Evolutionary conservation across 2,888 invertebrate species (phyloP).

Genomic region (Ochropleura leucogaster): DNA sequence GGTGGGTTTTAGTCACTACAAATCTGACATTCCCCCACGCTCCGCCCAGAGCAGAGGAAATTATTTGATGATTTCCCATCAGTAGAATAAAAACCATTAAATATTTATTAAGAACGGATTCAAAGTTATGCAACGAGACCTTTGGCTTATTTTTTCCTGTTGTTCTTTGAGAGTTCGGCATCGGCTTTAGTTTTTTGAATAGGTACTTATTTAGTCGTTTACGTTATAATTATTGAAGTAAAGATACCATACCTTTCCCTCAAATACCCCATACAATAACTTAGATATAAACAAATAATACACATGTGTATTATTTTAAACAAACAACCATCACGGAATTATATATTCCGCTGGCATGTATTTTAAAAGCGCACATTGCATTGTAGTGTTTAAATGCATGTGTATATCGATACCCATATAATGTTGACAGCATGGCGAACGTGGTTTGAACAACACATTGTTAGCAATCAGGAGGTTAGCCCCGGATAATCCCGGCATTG

Average conservation of each 20-base stretch:
- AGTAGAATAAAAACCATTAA: neutral
- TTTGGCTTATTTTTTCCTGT: neutral
- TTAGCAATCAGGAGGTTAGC: conserved; percentile 81
- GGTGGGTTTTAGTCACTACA: too few species aligned
- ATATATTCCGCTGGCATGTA: conserved; percentile 24
- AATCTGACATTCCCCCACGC: too few species aligned
- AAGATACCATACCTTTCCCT: neutral
- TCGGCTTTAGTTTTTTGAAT: neutral
- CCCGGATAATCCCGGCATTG: conserved; percentile 88
- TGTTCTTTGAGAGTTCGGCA: neutral
- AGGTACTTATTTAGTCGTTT: neutral
- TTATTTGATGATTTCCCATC: too few species aligned
- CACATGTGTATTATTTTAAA: neutral
- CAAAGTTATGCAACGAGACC: neutral
- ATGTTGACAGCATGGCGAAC: conserved; percentile 65
- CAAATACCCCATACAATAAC: neutral
- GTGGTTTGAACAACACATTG: conserved; percentile 79
- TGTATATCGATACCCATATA: conserved; percentile 48
- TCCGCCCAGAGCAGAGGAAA: too few species aligned
- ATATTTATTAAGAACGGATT: neutral
- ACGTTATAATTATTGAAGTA: neutral
- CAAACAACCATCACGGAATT: conserved; percentile 1
- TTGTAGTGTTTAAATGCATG: conserved; percentile 35
- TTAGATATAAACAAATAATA: neutral
- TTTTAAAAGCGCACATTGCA: conserved; percentile 25